A percentile compares a stretch with the other conserved stretches of the same genome.
These are phyloP conservation scores for Helicoverpa assulta DNA, from an alignment of 2,888 invertebrate genomes.

Conservation along the genomic window DNA sequence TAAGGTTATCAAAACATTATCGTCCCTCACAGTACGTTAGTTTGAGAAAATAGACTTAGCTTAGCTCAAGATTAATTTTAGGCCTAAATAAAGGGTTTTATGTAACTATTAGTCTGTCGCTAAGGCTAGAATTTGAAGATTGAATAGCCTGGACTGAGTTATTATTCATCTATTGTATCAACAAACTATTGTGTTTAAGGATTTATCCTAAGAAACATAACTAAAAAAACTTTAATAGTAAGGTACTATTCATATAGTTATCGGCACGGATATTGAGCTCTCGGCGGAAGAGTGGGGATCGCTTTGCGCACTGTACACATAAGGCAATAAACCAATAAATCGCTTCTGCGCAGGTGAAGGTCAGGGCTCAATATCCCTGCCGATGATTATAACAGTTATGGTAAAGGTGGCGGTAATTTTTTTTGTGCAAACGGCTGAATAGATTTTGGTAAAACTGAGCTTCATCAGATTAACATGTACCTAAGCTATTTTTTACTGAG, in stretches of 20 bases:
- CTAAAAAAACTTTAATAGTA: too few relatives aligned
- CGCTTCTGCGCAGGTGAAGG: too few relatives aligned
- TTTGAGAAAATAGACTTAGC: conserved; percentile 11
- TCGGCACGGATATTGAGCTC: too few relatives aligned
- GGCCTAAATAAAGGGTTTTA: conserved; percentile 26
- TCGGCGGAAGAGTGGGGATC: too few relatives aligned
- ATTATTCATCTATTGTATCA: neutral
- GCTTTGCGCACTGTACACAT: too few relatives aligned
- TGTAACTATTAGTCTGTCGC: conserved; percentile 1
- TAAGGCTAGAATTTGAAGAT: conserved; percentile 1
- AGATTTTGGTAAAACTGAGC: too few relatives aligned
- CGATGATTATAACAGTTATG: too few relatives aligned
- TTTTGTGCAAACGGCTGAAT: neutral
- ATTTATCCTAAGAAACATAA: too few relatives aligned
- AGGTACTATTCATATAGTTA: too few relatives aligned
- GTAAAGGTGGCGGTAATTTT: too few relatives aligned
- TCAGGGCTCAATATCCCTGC: too few relatives aligned
- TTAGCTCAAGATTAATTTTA: conserved; percentile 21
- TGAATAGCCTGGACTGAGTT: conserved; percentile 12
- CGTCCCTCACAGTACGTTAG: conserved; percentile 3
- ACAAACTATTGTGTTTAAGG: conserved; percentile 4
- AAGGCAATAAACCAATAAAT: too few relatives aligned
- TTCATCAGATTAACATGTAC: neutral
- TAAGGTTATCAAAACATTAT: conserved; percentile 45
- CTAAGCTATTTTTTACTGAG: neutral